Percentiles rank a stretch among this genome's conserved stretches.
Conservation (phyloP, 2,888 invertebrate species). For the Drosophila fulvimacula region DNA sequence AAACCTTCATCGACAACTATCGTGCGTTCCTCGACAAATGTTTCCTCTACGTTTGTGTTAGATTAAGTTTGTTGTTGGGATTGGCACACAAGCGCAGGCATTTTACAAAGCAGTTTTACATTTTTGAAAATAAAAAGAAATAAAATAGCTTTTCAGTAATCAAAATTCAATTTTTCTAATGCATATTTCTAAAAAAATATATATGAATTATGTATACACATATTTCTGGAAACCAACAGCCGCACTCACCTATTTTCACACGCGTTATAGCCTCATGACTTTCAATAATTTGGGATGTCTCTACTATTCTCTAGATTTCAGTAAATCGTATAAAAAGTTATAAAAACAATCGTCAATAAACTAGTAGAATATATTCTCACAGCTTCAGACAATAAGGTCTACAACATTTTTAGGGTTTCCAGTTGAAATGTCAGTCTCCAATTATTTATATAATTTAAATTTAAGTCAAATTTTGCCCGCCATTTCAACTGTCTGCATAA, state of each 20-base stretch:
- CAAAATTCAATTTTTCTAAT: conserved; percentile 31
- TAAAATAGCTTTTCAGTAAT: conserved; percentile 50
- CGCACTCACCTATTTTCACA: conserved; percentile 84
- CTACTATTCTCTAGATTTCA: conserved; percentile 82
- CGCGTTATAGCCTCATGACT: conserved; percentile 84
- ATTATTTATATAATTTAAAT: conserved; percentile 12
- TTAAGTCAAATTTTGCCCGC: conserved; percentile 8
- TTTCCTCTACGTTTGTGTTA: conserved; percentile 81
- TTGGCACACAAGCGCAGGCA: conserved; percentile 67
- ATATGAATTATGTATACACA: not conserved
- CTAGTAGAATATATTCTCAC: conserved; percentile 15
- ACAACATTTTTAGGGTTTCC: conserved; percentile 2
- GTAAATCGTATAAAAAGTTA: conserved; percentile 52
- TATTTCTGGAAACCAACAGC: not conserved
- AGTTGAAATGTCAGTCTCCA: conserved; percentile 56
- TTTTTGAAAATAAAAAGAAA: conserved; percentile 64
- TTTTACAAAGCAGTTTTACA: conserved; percentile 67
- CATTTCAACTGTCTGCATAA: conserved; percentile 56
- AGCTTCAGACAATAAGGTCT: conserved; percentile 6
- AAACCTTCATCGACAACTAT: conserved; percentile 84
- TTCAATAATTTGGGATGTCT: conserved; percentile 83
- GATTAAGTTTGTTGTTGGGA: conserved; percentile 47
- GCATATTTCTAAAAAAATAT: conserved; percentile 1
- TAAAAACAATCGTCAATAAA: conserved; percentile 46
- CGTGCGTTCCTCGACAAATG: conserved; percentile 84